Conservation (phyloP, 1,140 invertebrate species). For the Heliconius congener region DNA sequence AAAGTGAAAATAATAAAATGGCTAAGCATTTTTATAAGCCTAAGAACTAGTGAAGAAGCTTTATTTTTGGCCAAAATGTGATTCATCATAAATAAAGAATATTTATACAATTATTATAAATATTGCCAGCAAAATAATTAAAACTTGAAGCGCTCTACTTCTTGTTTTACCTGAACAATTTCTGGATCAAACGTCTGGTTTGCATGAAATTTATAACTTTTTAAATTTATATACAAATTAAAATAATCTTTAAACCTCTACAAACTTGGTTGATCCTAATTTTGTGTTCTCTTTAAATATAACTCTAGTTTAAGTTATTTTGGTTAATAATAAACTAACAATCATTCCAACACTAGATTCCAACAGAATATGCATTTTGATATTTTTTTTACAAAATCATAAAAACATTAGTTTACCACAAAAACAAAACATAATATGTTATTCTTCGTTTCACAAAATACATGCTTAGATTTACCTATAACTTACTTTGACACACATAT, state of each 20-base stretch:
- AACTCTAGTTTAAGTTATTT: neutral
- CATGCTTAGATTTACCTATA: slow-evolving; percentile 11
- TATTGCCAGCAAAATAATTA: slow-evolving; percentile 18
- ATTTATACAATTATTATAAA: neutral
- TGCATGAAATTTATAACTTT: slow-evolving; percentile 57
- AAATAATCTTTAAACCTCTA: neutral
- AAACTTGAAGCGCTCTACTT: slow-evolving; percentile 28
- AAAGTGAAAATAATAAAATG: neutral
- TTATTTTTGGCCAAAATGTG: neutral
- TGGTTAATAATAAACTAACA: neutral
- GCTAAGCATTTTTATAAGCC: neutral
- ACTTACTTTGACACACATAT: slow-evolving; percentile 70
- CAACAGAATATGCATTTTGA: neutral
- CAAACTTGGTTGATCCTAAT: neutral
- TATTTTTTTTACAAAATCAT: neutral
- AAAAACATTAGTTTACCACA: neutral
- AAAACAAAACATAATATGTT: neutral
- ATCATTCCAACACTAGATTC: neutral
- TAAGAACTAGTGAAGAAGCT: slow-evolving; percentile 9
- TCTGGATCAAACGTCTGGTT: slow-evolving; percentile 64
- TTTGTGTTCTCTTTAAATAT: neutral
- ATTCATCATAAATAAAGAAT: neutral
- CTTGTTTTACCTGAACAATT: slow-evolving; percentile 61
- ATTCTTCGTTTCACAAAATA: neutral
- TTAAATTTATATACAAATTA: slow-evolving; percentile 11